Conservation (phyloP, 2,888 invertebrate genomes). For the Eulithis testata region DNA sequence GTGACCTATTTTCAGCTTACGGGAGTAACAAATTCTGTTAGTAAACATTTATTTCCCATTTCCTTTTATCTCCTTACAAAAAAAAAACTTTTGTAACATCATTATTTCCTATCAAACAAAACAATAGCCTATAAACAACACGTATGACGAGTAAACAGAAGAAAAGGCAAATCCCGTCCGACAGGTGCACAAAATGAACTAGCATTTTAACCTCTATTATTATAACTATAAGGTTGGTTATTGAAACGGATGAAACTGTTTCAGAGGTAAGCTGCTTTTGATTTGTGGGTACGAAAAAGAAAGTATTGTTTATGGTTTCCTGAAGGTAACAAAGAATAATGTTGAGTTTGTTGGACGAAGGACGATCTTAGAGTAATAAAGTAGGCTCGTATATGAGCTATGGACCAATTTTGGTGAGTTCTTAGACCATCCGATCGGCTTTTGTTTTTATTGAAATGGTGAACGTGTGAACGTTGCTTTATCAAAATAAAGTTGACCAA, state of each 20-base stretch:
- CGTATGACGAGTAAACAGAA: slow-evolving; percentile 64
- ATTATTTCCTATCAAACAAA: slow-evolving; percentile 50
- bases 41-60: neutral
- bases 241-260: slow-evolving; percentile 38
- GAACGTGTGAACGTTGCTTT: too few relatives aligned
- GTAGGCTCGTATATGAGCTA: neutral
- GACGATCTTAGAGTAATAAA: slow-evolving; percentile 14
- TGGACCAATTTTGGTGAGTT: too few relatives aligned
- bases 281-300: slow-evolving; percentile 72
- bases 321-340: slow-evolving; percentile 63
- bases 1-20: too few relatives aligned
- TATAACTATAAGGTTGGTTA: slow-evolving; percentile 35
- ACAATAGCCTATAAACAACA: slow-evolving; percentile 70
- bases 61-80: slow-evolving; percentile 1
- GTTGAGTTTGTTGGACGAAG: slow-evolving; percentile 29
- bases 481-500: too few relatives aligned
- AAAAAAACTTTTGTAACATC: slow-evolving; percentile 32
- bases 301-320: slow-evolving; percentile 75
- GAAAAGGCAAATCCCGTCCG: slow-evolving; percentile 52
- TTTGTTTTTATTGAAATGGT: too few relatives aligned
- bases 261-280: slow-evolving; percentile 69
- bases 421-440: too few relatives aligned
- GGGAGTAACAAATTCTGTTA: neutral
- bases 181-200: slow-evolving; percentile 42
- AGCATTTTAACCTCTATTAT: slow-evolving; percentile 33